Conservation (phyloP, 2,888 invertebrate species). For the Pammene aurita region DNA sequence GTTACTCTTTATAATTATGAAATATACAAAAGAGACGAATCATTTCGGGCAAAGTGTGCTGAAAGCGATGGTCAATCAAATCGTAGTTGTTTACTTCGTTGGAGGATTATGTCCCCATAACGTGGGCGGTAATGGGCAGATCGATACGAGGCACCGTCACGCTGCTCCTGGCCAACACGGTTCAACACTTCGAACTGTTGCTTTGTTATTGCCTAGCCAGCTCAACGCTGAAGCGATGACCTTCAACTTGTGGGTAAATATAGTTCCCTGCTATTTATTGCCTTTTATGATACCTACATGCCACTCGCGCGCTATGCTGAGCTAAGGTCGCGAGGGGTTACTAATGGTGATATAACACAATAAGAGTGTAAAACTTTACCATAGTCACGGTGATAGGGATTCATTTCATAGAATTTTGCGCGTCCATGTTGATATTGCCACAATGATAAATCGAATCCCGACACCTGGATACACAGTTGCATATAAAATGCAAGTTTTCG, state of each 20-base stretch:
- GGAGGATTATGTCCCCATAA: constrained; percentile 57
- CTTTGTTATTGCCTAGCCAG: constrained; percentile 43
- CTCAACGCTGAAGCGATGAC: constrained; percentile 24
- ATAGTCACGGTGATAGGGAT: background rate
- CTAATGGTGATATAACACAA: background rate
- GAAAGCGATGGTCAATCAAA: constrained; percentile 40
- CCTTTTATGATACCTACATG: constrained; percentile 21
- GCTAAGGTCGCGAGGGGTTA: constrained; percentile 14
- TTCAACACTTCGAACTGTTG: constrained; percentile 61
- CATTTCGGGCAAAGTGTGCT: constrained; percentile 13
- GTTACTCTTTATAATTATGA: background rate
- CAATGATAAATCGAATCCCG: constrained; percentile 3
- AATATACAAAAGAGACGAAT: background rate
- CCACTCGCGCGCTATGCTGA: constrained; percentile 9
- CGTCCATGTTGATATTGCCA: constrained; percentile 16
- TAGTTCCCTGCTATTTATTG: constrained; percentile 29
- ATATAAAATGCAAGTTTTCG: constrained; percentile 46
- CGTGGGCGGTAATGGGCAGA: constrained; percentile 59
- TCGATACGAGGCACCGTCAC: constrained; percentile 73
- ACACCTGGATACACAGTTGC: constrained; percentile 30
- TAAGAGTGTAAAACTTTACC: background rate
- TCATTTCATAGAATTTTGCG: background rate
- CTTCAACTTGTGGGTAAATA: constrained; percentile 35
- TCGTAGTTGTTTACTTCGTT: constrained; percentile 53
- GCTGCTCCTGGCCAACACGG: constrained; percentile 54